A percentile compares a stretch with the other conserved stretches of the same genome.
phyloP scores from a whole-genome alignment of 2,797 vertebrate genomes.

The Okamejei kenojei region DNA sequence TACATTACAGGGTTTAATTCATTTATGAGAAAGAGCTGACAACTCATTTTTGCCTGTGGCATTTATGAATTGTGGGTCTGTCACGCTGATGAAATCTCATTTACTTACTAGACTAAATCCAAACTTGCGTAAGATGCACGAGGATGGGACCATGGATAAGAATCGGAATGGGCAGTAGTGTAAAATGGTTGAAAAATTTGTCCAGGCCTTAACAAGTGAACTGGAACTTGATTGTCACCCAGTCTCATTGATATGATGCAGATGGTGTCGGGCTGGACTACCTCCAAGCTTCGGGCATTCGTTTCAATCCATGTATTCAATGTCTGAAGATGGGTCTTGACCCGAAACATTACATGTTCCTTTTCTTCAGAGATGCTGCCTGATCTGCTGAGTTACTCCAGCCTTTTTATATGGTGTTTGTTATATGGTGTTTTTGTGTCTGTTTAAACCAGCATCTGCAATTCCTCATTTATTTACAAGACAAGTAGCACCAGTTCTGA shows the following conservation, averaged over 20 bases:
- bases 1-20: slow-evolving; percentile 35
- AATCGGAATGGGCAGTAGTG: not conserved
- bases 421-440: no score
- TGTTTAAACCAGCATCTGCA: no score
- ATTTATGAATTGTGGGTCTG: not conserved
- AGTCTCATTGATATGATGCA: not conserved
- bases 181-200: not conserved
- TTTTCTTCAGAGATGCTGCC: no score
- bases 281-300: no score
- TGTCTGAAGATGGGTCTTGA: no score
- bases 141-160: not conserved
- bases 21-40: slow-evolving; percentile 32
- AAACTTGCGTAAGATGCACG: not conserved
- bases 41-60: slow-evolving; percentile 30
- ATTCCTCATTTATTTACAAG: no score
- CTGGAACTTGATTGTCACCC: no score
- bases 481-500: not conserved
- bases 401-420: no score
- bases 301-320: not conserved
- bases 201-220: not conserved
- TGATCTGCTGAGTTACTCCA: no score
- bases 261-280: not conserved
- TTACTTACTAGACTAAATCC: not conserved
- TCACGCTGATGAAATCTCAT: slow-evolving; percentile 30
- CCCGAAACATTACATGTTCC: no score